Percentiles rank a stretch among this genome's conserved stretches.
phyloP scores from a whole-genome alignment of 2,888 invertebrate species.

The Rhaphigaster nebulosa region DNA sequence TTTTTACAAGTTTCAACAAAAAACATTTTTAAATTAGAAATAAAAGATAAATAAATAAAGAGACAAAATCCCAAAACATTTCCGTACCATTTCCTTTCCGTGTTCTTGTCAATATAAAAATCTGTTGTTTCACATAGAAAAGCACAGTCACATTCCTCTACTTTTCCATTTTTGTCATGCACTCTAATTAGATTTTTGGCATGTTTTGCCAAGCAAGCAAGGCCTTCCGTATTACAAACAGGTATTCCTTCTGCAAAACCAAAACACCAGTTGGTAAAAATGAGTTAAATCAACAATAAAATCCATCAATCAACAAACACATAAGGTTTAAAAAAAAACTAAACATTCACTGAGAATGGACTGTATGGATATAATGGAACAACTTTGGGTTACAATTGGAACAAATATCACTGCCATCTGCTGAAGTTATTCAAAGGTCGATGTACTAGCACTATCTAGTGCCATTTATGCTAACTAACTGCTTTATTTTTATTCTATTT shows the following conservation, averaged over 20 bases:
- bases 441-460: too few relatives aligned
- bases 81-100: constrained; percentile 68
- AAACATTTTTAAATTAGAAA: background rate
- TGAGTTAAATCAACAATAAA: background rate
- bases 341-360: too few relatives aligned
- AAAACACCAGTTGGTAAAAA: background rate
- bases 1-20: background rate
- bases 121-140: constrained; percentile 70
- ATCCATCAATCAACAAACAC: background rate
- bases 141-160: constrained; percentile 70
- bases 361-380: too few relatives aligned
- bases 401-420: too few relatives aligned
- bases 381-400: too few relatives aligned
- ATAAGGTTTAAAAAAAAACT: background rate
- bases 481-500: too few relatives aligned
- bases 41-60: background rate
- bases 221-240: constrained; percentile 71
- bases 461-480: too few relatives aligned
- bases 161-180: constrained; percentile 67
- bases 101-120: constrained; percentile 68
- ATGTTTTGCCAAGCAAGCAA: constrained; percentile 72
- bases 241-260: constrained; percentile 58
- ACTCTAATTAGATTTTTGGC: constrained; percentile 69
- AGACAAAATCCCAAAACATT: background rate
- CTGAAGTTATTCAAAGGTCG: too few relatives aligned